These are phyloP conservation scores for Nycticryphes semicollaris DNA, from an alignment of 2,113 vertebrate species.

Conservation along the genomic window DNA sequence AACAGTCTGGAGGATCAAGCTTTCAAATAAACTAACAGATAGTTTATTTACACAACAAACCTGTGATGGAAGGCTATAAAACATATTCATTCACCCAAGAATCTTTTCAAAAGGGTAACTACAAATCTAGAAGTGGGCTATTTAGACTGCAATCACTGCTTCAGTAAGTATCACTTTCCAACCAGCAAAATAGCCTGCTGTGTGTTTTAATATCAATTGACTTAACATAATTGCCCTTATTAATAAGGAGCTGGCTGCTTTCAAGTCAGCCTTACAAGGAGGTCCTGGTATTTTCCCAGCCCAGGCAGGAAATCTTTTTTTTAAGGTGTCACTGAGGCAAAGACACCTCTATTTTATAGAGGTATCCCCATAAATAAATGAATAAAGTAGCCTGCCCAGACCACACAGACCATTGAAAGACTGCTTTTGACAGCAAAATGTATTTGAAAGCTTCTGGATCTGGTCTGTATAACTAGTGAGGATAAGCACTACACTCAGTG, in stretches of 20 bases:
- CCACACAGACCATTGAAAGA: neutral
- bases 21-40: neutral
- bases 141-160: neutral
- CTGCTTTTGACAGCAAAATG: neutral
- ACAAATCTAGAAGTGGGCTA: neutral
- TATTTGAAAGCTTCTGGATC: neutral
- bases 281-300: neutral
- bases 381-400: neutral
- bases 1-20: neutral
- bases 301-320: neutral
- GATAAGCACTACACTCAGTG: neutral
- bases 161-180: neutral
- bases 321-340: neutral
- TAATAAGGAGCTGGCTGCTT: neutral
- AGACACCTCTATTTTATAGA: neutral
- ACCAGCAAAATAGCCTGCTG: neutral
- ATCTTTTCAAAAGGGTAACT: neutral
- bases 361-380: neutral
- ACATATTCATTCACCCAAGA: neutral
- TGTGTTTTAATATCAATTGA: neutral
- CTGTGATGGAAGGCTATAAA: neutral
- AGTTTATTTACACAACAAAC: neutral
- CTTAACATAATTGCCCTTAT: neutral
- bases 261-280: neutral
- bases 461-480: neutral